Evolutionary conservation across 2,113 vertebrate genomes (phyloP).

Genomic region (Crotophaga sulcirostris): DNA sequence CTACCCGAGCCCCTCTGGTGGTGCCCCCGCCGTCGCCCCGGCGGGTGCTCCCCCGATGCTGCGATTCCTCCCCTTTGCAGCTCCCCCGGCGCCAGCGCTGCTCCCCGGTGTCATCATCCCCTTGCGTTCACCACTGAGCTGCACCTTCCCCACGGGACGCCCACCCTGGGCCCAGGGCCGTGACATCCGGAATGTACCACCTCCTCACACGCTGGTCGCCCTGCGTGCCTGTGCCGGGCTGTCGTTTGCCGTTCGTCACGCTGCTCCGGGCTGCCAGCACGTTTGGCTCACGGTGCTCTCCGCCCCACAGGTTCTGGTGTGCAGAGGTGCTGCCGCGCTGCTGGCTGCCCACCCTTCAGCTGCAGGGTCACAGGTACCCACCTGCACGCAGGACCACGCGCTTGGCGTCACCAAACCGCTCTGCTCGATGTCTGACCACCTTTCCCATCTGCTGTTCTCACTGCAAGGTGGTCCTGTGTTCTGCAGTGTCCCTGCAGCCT

Average conservation of each 20-base stretch:
- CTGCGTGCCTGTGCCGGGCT: background rate
- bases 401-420: background rate
- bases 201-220: background rate
- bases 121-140: background rate
- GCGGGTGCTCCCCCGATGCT: background rate
- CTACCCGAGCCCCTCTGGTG: background rate
- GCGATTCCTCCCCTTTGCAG: background rate
- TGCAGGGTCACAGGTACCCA: background rate
- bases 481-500: background rate
- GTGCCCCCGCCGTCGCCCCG: background rate
- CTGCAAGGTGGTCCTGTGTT: background rate
- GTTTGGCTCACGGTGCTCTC: background rate
- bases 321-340: background rate
- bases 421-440: background rate
- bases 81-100: background rate
- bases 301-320: background rate
- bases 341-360: background rate
- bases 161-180: rapidly evolving
- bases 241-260: background rate
- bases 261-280: background rate
- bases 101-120: background rate
- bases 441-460: background rate
- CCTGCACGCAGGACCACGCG: rapidly evolving
- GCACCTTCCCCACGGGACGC: background rate
- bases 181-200: background rate